Evolutionary conservation across 2,113 vertebrate genomes (phyloP).

Genomic region (zebrafish (Danio rerio)): GRCz12tu NC_133199.1:31057001-31057500

Average conservation of each 20-base stretch:
- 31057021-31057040: not conserved
- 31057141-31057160: slow-evolving; percentile 36
- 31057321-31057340: slow-evolving; percentile 66
- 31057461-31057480: not conserved
- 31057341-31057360: slow-evolving; percentile 68
- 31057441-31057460: not conserved
- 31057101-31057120: not conserved
- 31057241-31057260: slow-evolving; percentile 80
- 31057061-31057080: not conserved
- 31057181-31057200: slow-evolving; percentile 41
- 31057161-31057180: not conserved
- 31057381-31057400: not conserved
- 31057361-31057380: slow-evolving; percentile 16
- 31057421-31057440: not conserved
- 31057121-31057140: not conserved
- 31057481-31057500: not conserved
- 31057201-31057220: slow-evolving; percentile 78
- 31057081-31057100: too few species aligned
- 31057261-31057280: slow-evolving; percentile 90
- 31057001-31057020: not conserved
- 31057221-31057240: slow-evolving; percentile 81
- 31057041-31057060: not conserved
- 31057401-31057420: not conserved
- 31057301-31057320: slow-evolving; percentile 85
- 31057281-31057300: slow-evolving; percentile 88